A percentile compares a stretch with the other conserved stretches of the same genome.
Evolutionary conservation across 2,797 vertebrate genomes (phyloP).

Genomic region (Oophaga sylvatica): DNA sequence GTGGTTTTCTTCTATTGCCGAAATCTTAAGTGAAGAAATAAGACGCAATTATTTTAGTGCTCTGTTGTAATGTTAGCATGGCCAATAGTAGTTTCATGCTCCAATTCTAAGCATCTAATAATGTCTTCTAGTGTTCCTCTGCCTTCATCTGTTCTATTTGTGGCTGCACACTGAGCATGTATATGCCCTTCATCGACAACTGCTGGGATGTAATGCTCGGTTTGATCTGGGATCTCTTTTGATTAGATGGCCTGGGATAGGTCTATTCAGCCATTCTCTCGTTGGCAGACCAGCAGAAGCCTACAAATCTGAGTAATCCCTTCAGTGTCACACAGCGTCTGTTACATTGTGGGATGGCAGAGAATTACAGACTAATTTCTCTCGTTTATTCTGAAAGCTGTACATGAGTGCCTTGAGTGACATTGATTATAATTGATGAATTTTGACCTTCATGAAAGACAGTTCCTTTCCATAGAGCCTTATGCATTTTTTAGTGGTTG

Average conservation of each 20-base stretch:
- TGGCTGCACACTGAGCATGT: conserved; percentile 1
- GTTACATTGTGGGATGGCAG: conserved; percentile 53
- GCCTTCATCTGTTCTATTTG: background rate
- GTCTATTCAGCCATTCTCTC: conserved; percentile 36
- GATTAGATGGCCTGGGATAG: conserved; percentile 54
- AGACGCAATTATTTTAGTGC: background rate
- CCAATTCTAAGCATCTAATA: background rate
- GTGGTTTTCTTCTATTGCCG: too few species aligned
- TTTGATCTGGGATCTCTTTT: conserved; percentile 46
- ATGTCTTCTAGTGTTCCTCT: background rate
- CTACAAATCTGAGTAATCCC: conserved; percentile 56
- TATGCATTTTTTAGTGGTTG: conserved; percentile 29
- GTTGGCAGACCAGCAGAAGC: conserved; percentile 54
- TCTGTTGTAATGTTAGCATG: background rate
- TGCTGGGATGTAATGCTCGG: conserved; percentile 25
- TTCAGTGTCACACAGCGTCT: conserved; percentile 60
- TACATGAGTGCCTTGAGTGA: background rate
- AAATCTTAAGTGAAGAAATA: too few species aligned
- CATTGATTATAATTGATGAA: background rate
- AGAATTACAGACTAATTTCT: conserved; percentile 55
- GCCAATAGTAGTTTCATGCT: background rate
- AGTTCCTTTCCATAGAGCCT: conserved; percentile 34
- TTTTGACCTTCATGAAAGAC: background rate
- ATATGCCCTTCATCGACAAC: conserved; percentile 29
- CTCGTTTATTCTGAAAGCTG: rapidly evolving